These are phyloP conservation scores for Esperia sulphurella DNA, from an alignment of 2,888 invertebrate genomes.

Conservation along the genomic window DNA sequence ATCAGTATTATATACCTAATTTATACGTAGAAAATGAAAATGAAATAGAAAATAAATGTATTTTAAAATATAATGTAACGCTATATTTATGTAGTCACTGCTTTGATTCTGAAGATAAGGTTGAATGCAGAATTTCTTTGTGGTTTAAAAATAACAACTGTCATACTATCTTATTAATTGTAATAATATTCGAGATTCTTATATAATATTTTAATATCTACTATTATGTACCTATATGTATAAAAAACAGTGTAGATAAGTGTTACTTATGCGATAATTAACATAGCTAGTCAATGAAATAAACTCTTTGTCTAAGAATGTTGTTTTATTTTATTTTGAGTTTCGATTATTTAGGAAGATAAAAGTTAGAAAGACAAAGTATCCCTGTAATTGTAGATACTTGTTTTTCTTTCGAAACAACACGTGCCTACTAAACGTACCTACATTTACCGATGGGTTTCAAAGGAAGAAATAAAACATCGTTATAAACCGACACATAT, in stretches of 20 bases:
- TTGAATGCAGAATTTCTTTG: background rate
- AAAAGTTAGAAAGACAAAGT: no score
- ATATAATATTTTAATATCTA: background rate
- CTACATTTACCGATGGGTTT: no score
- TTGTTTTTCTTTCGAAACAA: no score
- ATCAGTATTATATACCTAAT: background rate
- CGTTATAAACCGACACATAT: no score
- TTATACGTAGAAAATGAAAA: background rate
- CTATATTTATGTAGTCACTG: no score
- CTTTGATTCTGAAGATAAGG: no score
- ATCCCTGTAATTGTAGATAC: no score
- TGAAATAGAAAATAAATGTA: no score
- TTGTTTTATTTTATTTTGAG: conserved; percentile 6
- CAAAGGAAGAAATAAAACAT: no score
- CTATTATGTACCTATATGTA: conserved; percentile 10
- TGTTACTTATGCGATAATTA: conserved; percentile 18
- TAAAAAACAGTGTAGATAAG: conserved; percentile 15
- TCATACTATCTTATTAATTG: background rate
- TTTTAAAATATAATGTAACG: no score
- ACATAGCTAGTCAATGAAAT: conserved; percentile 23
- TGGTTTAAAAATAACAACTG: background rate
- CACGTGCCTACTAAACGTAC: no score
- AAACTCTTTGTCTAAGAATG: conserved; percentile 23
- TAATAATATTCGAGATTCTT: background rate
- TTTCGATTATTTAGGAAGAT: no score